Base-by-base conservation (phyloP, 2,888 invertebrate species). In the Lagria hirta region DNA sequence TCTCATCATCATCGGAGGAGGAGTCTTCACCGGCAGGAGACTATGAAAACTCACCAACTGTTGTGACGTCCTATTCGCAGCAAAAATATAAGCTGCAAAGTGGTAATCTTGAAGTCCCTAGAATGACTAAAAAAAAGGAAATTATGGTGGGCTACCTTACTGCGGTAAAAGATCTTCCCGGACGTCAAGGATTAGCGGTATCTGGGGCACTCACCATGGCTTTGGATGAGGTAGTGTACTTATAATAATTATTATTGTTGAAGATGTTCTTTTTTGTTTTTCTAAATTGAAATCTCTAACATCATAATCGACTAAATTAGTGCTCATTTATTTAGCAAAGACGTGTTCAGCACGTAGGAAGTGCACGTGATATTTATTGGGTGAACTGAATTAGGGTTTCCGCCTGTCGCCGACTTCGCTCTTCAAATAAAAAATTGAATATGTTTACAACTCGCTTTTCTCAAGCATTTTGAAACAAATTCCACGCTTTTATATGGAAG, bases 201-300 rank as follows among this genome's bases (percentile, higher is more conserved):
- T 91, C 92, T 35, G 96, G 96, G 42, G 96, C 95, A 36, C 80
- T 96, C 55, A 82, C 90, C 27, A 83, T 88, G 80, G 95, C 95
- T 35, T 79, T 95, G 42, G 83, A 91, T 58, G 82, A 88, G 78
- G 89, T 93, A 64, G 54, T 5, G 22, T 6, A 7, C 5, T 18
- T n/a, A n/a, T n/a, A n/a, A n/a, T n/a, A n/a, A n/a, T n/a, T n/a
- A n/a, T n/a, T n/a, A n/a, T n/a, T n/a, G n/a, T n/a, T n/a, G n/a
- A n/a, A n/a, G n/a, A n/a, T n/a, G n/a, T n/a, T 35, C 15, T 14
- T 36, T 48, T 37, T 35, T 16, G 21, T 37, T 13, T 33, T 24
- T n/a, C n/a, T n/a, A n/a, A n/a, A n/a, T n/a, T n/a, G n/a, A n/a
- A n/a, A n/a, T n/a, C n/a, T n/a, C n/a, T n/a, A n/a, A n/a, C n/a